Conservation (phyloP, 2,113 vertebrate genomes). For the Trinectes maculatus region DNA sequence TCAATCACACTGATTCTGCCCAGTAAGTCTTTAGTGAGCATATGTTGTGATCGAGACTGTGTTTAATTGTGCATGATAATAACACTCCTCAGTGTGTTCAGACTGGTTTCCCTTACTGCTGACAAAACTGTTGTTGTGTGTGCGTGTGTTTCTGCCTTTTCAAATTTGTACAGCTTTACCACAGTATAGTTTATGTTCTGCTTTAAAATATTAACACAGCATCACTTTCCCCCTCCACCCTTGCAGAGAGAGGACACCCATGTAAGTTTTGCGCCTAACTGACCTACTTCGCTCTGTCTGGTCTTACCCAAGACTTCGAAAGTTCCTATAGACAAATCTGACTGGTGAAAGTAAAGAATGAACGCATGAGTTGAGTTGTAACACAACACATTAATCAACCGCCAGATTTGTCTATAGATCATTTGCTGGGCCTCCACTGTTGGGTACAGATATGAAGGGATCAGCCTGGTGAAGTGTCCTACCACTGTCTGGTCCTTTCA, state of each 20-base stretch:
- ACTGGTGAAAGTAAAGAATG: neutral
- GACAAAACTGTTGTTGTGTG: slow-evolving; percentile 19
- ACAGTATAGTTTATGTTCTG: slow-evolving; percentile 44
- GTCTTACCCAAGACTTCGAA: neutral
- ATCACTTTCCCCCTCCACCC: slow-evolving; percentile 68
- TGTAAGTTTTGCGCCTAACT: slow-evolving; percentile 79
- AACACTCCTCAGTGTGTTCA: slow-evolving; percentile 46
- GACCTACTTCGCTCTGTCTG: slow-evolving; percentile 53
- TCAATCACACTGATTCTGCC: slow-evolving; percentile 66
- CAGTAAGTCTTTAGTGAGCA: slow-evolving; percentile 55
- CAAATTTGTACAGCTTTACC: slow-evolving; percentile 39
- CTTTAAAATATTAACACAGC: slow-evolving; percentile 68
- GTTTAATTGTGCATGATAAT: slow-evolving; percentile 73
- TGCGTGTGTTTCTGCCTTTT: slow-evolving; percentile 10
- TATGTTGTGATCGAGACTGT: slow-evolving; percentile 57
- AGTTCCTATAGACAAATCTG: slow-evolving; percentile 34
- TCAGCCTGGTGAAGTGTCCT: slow-evolving; percentile 15
- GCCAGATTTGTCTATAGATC: slow-evolving; percentile 28
- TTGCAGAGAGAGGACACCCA: slow-evolving; percentile 87
- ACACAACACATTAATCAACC: neutral
- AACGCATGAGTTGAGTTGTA: neutral
- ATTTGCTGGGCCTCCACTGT: slow-evolving; percentile 21
- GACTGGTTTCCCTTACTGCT: slow-evolving; percentile 42
- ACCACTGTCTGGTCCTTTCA: slow-evolving; percentile 18
- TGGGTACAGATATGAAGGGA: slow-evolving; percentile 36